Evolutionary conservation across 2,888 invertebrate genomes (phyloP).

Genomic region (Chrysopilus asiliformis): DNA sequence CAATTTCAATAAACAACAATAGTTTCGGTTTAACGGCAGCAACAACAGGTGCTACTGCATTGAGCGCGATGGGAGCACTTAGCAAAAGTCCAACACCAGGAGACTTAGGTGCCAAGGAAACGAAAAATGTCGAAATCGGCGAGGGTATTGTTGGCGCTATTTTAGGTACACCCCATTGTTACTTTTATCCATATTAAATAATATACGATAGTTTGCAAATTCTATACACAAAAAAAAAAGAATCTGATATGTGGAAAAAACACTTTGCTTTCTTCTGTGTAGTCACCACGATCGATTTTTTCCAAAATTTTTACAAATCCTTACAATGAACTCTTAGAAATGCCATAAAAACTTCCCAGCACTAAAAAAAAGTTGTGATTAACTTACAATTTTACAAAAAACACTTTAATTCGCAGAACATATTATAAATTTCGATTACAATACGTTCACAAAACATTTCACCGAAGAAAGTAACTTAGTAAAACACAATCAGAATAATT

Average conservation of each 20-base stretch:
- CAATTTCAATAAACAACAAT: conserved; percentile 70
- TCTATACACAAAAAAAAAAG: too few relatives aligned
- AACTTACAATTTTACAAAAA: too few relatives aligned
- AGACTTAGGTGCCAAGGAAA: conserved; percentile 63
- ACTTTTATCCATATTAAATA: conserved; percentile 35
- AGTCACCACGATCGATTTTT: not conserved
- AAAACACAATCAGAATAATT: too few relatives aligned
- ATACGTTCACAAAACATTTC: too few relatives aligned
- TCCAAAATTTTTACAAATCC: not conserved
- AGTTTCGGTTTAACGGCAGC: conserved; percentile 63
- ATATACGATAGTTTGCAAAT: too few relatives aligned
- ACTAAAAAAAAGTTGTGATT: too few relatives aligned
- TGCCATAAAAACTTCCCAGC: too few relatives aligned
- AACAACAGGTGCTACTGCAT: conserved; percentile 44
- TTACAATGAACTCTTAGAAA: not conserved
- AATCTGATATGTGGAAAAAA: too few relatives aligned
- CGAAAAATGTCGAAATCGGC: conserved; percentile 87
- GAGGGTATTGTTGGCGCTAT: conserved; percentile 96
- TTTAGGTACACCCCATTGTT: conserved; percentile 51
- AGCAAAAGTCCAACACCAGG: conserved; percentile 74
- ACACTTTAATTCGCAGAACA: too few relatives aligned
- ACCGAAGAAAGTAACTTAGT: too few relatives aligned
- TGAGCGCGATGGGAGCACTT: conserved; percentile 48
- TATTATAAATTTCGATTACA: too few relatives aligned
- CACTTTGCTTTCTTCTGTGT: conserved; percentile 13